Percentiles rank a stretch among this genome's conserved stretches.
Conservation (phyloP, 2,888 invertebrate species). For the Cataglyphis altisquamis region DNA sequence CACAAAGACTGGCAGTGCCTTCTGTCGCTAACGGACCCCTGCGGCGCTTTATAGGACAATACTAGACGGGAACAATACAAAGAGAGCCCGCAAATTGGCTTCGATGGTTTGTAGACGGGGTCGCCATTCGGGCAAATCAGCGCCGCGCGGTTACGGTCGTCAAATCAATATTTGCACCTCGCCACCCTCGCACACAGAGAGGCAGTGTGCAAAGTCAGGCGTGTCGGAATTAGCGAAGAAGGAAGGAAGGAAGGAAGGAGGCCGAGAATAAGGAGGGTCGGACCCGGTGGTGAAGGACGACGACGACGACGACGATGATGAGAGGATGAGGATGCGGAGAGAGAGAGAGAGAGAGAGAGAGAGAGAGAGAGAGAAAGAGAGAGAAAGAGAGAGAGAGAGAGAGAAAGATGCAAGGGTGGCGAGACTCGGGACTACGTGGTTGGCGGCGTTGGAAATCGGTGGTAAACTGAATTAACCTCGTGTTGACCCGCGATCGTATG, state of each 20-base stretch:
- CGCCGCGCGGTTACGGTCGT: slow-evolving; percentile 71
- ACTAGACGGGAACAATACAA: slow-evolving; percentile 68
- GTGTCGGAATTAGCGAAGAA: slow-evolving; percentile 70
- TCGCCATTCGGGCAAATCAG: slow-evolving; percentile 74
- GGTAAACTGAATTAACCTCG: slow-evolving; percentile 82
- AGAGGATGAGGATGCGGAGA: slow-evolving; percentile 9
- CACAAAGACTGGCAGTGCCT: slow-evolving; percentile 59
- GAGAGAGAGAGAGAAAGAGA: no score
- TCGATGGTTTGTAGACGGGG: slow-evolving; percentile 62
- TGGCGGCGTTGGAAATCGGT: slow-evolving; percentile 75
- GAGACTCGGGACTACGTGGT: slow-evolving; percentile 46
- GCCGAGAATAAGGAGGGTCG: slow-evolving; percentile 31
- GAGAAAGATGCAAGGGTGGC: slow-evolving; percentile 14
- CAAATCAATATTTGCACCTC: slow-evolving; percentile 81
- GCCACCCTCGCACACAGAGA: slow-evolving; percentile 62
- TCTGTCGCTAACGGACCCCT: slow-evolving; percentile 58
- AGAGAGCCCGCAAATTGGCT: slow-evolving; percentile 75
- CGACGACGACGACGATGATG: slow-evolving; percentile 35
- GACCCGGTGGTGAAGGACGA: slow-evolving; percentile 27
- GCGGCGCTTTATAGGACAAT: slow-evolving; percentile 58
- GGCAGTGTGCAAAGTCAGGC: slow-evolving; percentile 63
- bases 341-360: no score
- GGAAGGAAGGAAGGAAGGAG: slow-evolving; percentile 46
- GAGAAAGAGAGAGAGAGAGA: no score
- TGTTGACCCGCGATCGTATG: slow-evolving; percentile 79